Evolutionary conservation across 2,888 invertebrate genomes (phyloP), one percentile per base, ranked within the genome.

Genomic region (Eristalinus aeneus): DNA sequence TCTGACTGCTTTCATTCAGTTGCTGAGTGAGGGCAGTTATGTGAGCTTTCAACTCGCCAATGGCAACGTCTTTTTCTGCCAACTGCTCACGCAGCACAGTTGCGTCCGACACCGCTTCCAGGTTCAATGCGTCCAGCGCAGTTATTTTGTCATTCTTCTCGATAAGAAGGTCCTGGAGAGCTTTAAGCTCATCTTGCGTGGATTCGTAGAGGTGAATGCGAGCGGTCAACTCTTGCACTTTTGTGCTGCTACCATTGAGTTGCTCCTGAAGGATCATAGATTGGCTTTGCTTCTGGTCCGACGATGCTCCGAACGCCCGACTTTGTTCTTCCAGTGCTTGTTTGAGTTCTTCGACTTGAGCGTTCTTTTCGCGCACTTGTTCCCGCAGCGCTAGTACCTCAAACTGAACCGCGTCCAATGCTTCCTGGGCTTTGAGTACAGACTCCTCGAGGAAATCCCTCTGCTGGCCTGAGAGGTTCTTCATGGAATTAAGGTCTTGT

Each of bases 351-450:
- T 81, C 67, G 27, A 82, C 34, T 89, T 95, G 94, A 36, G 93
- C 89, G 84, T 93, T 93, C 22, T 94, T 89, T 61, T 93, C 92
- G 73, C 94, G 93, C 76, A 94, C 93, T 74, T 94, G 93, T 22
- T 86, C 82, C 10, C 74, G 88, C 16, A 89, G 36, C 10, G 69
- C 39, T 27, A 88, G 72, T 68, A 89, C 73, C 61, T 89, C 88
- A 6, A 81, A 73, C 53, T 89, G 88, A 1, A 89, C 84, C 6
- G 87, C 84, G 46, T 88, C 88, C 12, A 89, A 20, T 0, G 86
- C 87, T 1, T 67, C 39, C 58, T 89, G 88, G 3, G 88, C 86
- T 23, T 80, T 83, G 11, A 88, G 4, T 0, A 82, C 65, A 2
- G 74, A 81, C 11, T 81, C 20, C 10, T 86, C 82, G 0, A 82